phyloP scores from a whole-genome alignment of 2,888 invertebrate species.

The Tachina fera region DNA sequence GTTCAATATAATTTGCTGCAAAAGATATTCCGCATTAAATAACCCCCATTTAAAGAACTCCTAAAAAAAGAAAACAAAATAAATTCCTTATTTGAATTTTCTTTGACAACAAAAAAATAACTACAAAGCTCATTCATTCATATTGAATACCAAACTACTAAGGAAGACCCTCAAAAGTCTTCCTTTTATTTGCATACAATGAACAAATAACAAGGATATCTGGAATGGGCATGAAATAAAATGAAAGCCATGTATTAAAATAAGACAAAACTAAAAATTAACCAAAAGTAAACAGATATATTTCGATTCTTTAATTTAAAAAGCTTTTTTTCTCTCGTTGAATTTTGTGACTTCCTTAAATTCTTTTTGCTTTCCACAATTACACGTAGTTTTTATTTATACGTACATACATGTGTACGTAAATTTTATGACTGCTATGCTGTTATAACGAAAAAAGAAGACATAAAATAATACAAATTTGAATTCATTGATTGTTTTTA shows the following conservation, averaged over 20 bases:
- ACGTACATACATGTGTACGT: neutral
- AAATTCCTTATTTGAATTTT: slow-evolving; percentile 12
- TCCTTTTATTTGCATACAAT: neutral
- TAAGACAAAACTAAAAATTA: slow-evolving; percentile 1
- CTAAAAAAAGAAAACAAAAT: slow-evolving; percentile 1
- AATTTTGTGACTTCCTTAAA: neutral
- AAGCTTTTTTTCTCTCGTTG: neutral
- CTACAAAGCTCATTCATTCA: slow-evolving; percentile 22
- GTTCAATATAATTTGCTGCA: too few relatives aligned
- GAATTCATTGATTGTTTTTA: slow-evolving; percentile 59
- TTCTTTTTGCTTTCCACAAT: neutral
- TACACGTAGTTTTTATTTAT: neutral
- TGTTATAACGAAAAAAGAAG: slow-evolving; percentile 41
- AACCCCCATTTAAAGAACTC: neutral
- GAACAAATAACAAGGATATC: slow-evolving; percentile 48
- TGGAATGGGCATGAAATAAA: slow-evolving; percentile 54
- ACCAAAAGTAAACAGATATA: slow-evolving; percentile 21
- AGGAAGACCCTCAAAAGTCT: neutral
- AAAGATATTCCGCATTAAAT: neutral
- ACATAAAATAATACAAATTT: slow-evolving; percentile 64
- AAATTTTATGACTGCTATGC: slow-evolving; percentile 13
- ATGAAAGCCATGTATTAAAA: slow-evolving; percentile 27
- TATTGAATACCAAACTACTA: slow-evolving; percentile 28
- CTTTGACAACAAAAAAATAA: slow-evolving; percentile 17
- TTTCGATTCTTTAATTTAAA: neutral